These are phyloP conservation scores for Sceloporus tristichus DNA, from an alignment of 2,113 vertebrate species.

Conservation along the genomic window DNA sequence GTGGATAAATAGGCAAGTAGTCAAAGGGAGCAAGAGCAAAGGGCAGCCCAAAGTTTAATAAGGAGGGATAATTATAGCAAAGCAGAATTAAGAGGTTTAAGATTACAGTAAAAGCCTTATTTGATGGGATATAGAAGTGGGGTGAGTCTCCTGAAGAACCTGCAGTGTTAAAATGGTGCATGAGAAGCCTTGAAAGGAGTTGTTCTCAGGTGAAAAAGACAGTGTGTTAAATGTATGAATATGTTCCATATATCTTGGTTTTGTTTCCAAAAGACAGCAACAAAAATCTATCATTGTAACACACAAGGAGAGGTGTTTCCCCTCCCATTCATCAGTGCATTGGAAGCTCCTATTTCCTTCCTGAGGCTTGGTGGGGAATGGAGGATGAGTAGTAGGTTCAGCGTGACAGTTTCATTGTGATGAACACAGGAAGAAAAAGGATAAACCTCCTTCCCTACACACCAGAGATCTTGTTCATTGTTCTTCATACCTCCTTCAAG, in stretches of 20 bases:
- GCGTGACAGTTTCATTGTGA: not conserved
- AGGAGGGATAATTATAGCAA: constrained; percentile 15
- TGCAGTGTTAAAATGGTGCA: not conserved
- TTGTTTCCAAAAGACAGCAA: not conserved
- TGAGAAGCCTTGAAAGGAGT: not conserved
- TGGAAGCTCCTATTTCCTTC: not conserved
- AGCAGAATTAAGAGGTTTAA: constrained; percentile 14
- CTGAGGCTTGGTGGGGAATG: not conserved
- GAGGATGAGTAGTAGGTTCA: not conserved
- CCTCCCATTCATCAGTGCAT: not conserved
- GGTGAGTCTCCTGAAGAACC: not conserved
- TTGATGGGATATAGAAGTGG: constrained; percentile 4
- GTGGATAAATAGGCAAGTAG: constrained; percentile 1
- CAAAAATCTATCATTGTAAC: not conserved
- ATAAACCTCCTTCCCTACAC: not conserved
- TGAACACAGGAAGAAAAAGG: not conserved
- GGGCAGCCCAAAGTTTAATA: not conserved
- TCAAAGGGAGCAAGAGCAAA: not conserved
- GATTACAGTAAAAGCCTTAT: constrained; percentile 15
- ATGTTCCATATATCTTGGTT: not conserved
- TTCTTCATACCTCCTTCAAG: not conserved
- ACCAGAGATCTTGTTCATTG: not conserved
- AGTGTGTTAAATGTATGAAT: not conserved
- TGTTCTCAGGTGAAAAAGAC: not conserved
- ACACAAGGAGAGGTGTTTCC: not conserved